These are phyloP conservation scores for Drosophila ananassae DNA, from an alignment of 1,140 invertebrate genomes.

Conservation along the genomic window DNA sequence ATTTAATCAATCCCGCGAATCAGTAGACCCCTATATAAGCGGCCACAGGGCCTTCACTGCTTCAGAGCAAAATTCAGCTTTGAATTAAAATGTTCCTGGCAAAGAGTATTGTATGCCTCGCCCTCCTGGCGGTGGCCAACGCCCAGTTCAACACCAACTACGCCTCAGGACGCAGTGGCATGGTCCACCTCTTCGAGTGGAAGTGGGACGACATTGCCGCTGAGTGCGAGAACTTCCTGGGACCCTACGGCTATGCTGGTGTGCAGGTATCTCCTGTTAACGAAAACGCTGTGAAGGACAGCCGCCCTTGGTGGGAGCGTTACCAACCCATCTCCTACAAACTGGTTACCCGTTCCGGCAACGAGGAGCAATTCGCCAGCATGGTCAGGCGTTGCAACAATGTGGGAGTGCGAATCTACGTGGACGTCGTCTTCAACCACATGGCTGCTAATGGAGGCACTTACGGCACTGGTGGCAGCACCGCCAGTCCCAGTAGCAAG, in stretches of 20 bases:
- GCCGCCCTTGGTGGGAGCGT: conserved; percentile 1
- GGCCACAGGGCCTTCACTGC: not conserved
- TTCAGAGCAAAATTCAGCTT: not conserved
- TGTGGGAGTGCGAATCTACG: not conserved
- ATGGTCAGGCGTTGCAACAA: conserved; percentile 2
- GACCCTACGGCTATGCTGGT: not conserved
- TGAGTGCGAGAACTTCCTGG: conserved; percentile 2
- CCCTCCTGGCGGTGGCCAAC: not conserved
- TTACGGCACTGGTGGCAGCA: not conserved
- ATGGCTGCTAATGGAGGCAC: conserved; percentile 1
- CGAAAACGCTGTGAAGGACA: conserved; percentile 2
- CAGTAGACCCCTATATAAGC: not conserved
- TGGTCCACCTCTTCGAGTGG: conserved; percentile 1
- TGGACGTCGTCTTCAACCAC: conserved; percentile 4
- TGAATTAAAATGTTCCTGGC: not conserved
- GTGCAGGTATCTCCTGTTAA: not conserved
- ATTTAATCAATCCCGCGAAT: not conserved
- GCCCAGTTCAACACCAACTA: conserved; percentile 5
- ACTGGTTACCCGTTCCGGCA: conserved; percentile 1
- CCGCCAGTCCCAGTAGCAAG: conserved; percentile 2
- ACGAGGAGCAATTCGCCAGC: conserved; percentile 1
- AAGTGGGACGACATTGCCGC: conserved; percentile 1
- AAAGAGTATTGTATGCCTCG: not conserved
- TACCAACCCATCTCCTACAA: conserved; percentile 4
- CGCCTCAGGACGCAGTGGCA: conserved; percentile 2